Evolutionary conservation across 2,113 vertebrate genomes (phyloP), one percentile per base, ranked within the genome.

Genomic region (Pteruthius melanotis): DNA sequence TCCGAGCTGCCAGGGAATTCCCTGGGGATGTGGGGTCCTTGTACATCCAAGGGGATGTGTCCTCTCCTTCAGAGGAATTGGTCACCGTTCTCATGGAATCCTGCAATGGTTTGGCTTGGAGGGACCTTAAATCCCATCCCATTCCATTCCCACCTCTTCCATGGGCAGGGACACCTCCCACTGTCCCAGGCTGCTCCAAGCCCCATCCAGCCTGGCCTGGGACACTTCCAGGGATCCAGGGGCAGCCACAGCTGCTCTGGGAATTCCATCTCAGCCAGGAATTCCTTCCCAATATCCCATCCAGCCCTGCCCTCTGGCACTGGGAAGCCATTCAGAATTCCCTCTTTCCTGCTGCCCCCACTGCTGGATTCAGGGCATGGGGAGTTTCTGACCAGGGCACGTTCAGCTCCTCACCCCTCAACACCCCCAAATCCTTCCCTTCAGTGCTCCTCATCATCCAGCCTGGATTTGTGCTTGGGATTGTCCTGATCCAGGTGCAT

Each of bases 181-280:
- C 66, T 2, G 0, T 22, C 26, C 57, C 49, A 47, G 56, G 28
- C 0, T n/a, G n/a, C 15, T 70, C 74, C 72, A 10, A 53, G 1
- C 21, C 26, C 47, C 9, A 4, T 84, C 81, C 82, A 84, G 0
- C 56, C 85, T 18, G 42, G 31, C 44, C 50, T 57, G 15, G 59
- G 37, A 0, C 42, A 33, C 13, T 72, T 0, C 59, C 68, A 81
- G 59, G 59, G 66, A 56, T 64, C 23, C 54, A 70, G 57, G 16
- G 57, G 35, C 57, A 79, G 47, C 56, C 75, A 2, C 74, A 63
- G 40, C 20, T 40, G 0, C 30, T 88, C 75, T 72, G 85, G 57
- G 20, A 11, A 56, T 18, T 5, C 75, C 11, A 11, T 0, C 7
- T 47, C 56, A 63, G 30, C 16, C 30, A n/a, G 24, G 8, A 71